Evolutionary conservation across 2,113 vertebrate genomes (phyloP).

Genomic region (Neodon shergylaensis): DNA sequence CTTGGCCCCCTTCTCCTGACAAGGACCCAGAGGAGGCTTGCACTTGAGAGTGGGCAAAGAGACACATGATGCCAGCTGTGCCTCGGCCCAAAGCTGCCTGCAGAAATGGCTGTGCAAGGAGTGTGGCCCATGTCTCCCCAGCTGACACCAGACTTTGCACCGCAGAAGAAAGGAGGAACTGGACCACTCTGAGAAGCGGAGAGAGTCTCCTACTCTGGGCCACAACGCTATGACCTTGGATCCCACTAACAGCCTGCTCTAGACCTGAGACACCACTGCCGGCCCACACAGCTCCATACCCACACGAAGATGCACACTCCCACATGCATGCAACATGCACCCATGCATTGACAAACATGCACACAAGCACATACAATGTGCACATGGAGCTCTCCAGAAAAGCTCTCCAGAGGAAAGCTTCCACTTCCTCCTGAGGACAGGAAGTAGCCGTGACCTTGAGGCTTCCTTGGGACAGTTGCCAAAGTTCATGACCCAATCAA

Average conservation of each 20-base stretch:
- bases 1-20: background rate
- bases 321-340: background rate
- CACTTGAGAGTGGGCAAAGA: background rate
- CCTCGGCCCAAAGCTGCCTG: background rate
- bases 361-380: no score
- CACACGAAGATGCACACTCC: background rate
- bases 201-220: background rate
- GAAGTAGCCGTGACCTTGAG: background rate
- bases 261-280: background rate
- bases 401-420: background rate
- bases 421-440: background rate
- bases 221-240: background rate
- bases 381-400: background rate
- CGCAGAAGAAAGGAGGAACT: background rate
- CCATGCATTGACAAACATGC: background rate
- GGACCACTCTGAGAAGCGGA: background rate
- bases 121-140: background rate
- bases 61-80: background rate
- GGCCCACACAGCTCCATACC: background rate
- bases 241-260: background rate
- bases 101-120: background rate
- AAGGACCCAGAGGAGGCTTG: background rate
- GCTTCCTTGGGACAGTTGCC: background rate
- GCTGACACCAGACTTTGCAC: background rate
- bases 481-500: fast-evolving